phyloP scores from a whole-genome alignment of 53 echinoderm and acorn worm species.

The Paelopatides confundens region DNA sequence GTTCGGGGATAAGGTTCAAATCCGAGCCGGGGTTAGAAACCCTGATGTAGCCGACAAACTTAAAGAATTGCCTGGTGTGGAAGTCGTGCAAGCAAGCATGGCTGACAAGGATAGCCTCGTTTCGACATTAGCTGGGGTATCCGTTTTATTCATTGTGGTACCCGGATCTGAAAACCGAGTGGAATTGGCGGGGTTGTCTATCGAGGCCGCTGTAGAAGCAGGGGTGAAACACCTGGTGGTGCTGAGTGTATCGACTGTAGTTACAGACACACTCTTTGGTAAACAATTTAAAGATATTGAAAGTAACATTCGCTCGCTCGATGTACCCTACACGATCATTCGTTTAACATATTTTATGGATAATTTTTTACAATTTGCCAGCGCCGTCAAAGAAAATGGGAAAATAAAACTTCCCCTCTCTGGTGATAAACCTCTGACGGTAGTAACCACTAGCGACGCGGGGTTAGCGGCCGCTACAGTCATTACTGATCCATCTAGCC shows the following conservation, averaged over 20 bases:
- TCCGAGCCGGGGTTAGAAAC: constrained; percentile 51
- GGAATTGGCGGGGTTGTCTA: constrained; percentile 3
- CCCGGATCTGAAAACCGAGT: constrained; percentile 39
- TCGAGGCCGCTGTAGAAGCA: constrained; percentile 49
- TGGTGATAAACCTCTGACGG: constrained; percentile 7
- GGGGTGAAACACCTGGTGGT: constrained; percentile 52
- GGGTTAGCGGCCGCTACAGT: constrained; percentile 46
- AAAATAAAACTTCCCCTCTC: neutral
- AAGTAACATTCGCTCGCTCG: neutral
- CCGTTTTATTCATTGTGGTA: constrained; percentile 22
- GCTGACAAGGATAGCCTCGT: constrained; percentile 32
- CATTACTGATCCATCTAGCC: constrained; percentile 24
- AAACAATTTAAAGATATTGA: constrained; percentile 41
- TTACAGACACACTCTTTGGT: constrained; percentile 19
- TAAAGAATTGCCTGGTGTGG: constrained; percentile 34
- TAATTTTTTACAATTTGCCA: constrained; percentile 12
- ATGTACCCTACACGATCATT: constrained; percentile 39
- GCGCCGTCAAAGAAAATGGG: constrained; percentile 7
- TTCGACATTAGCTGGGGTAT: constrained; percentile 26
- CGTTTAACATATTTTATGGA: constrained; percentile 53
- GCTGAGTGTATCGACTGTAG: neutral
- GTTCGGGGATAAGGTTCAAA: constrained; percentile 46
- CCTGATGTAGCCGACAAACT: constrained; percentile 6
- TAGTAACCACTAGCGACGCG: constrained; percentile 35
- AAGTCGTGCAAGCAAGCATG: constrained; percentile 44